phyloP scores from a whole-genome alignment of 2,888 invertebrate genomes.

The Scaptomyza tumidula region DNA sequence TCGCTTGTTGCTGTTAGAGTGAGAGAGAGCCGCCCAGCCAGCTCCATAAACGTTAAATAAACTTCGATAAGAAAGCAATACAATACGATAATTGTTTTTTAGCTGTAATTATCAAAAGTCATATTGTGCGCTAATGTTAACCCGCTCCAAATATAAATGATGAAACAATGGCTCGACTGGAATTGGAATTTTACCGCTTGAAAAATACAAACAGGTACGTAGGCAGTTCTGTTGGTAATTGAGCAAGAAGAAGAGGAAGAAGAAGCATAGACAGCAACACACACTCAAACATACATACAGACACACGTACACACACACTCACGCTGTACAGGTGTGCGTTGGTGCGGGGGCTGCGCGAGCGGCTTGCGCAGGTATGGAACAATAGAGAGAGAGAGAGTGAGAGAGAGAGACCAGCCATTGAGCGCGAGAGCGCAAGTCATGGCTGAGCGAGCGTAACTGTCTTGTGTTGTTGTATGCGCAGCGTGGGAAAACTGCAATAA shows the following conservation, averaged over 20 bases:
- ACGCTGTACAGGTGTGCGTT: conserved; percentile 58
- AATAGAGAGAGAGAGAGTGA: conserved; percentile 6
- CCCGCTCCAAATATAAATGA: conserved; percentile 16
- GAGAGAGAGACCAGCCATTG: conserved; percentile 24
- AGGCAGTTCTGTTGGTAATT: conserved; percentile 76
- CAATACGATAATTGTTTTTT: conserved; percentile 26
- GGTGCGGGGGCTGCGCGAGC: conserved; percentile 53
- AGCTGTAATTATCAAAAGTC: conserved; percentile 18
- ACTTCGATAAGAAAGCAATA: conserved; percentile 27
- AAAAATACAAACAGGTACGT: conserved; percentile 70
- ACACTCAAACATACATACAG: conserved; percentile 22
- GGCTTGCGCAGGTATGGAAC: conserved; percentile 63
- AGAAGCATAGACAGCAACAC: conserved; percentile 29
- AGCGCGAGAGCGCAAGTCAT: conserved; percentile 53
- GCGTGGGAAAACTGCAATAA: conserved; percentile 70
- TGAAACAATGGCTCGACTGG: conserved; percentile 37
- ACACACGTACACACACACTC: conserved; percentile 14
- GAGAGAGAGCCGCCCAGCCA: conserved; percentile 14
- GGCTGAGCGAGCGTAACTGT: conserved; percentile 75
- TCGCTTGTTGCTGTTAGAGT: conserved; percentile 57
- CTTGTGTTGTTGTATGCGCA: conserved; percentile 50
- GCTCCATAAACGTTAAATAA: conserved; percentile 34
- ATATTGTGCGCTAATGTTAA: conserved; percentile 13
- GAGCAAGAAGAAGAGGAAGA: conserved; percentile 60
- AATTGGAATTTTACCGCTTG: conserved; percentile 35